These are phyloP conservation scores for Auanema freiburgensis DNA, from an alignment of 2,888 invertebrate species.

Conservation along the genomic window DNA sequence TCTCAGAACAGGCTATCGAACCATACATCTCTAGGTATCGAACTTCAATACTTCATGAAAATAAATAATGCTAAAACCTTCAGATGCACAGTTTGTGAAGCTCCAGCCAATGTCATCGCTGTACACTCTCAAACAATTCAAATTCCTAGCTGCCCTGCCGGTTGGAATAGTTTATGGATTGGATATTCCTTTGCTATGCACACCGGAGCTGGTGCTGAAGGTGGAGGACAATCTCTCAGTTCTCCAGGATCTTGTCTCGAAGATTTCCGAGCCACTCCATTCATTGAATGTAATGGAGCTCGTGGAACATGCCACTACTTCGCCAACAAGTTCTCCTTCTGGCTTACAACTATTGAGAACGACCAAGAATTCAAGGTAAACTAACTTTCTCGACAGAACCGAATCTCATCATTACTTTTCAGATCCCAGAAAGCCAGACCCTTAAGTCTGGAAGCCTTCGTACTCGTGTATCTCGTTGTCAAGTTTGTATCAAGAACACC, in stretches of 20 bases:
- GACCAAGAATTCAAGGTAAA: slow-evolving; percentile 73
- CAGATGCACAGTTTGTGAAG: slow-evolving; percentile 89
- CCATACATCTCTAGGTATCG: slow-evolving; percentile 79
- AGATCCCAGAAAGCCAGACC: slow-evolving; percentile 82
- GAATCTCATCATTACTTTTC: slow-evolving; percentile 73
- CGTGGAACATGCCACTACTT: slow-evolving; percentile 91
- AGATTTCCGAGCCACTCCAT: slow-evolving; percentile 94
- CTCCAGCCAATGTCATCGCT: slow-evolving; percentile 89
- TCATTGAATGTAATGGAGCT: slow-evolving; percentile 97
- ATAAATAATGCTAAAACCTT: too few species aligned
- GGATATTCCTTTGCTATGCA: slow-evolving; percentile 99
- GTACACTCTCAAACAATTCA: slow-evolving; percentile 86
- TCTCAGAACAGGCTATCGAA: slow-evolving; percentile 78
- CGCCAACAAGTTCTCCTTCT: slow-evolving; percentile 94
- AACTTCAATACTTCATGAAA: too few species aligned
- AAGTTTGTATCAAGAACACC: slow-evolving; percentile 66
- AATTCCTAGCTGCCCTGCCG: slow-evolving; percentile 83
- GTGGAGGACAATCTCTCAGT: slow-evolving; percentile 84
- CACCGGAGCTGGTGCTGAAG: slow-evolving; percentile 91
- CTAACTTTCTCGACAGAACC: not conserved
- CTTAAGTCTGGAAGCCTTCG: slow-evolving; percentile 85
- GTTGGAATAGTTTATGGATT: slow-evolving; percentile 89
- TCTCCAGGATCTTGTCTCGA: slow-evolving; percentile 95
- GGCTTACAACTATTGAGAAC: slow-evolving; percentile 90
- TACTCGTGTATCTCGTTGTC: slow-evolving; percentile 71